Percentiles rank a stretch among this genome's conserved stretches.
phyloP scores from a whole-genome alignment of 1,140 invertebrate genomes.

The Neotoxoptera formosana region DNA sequence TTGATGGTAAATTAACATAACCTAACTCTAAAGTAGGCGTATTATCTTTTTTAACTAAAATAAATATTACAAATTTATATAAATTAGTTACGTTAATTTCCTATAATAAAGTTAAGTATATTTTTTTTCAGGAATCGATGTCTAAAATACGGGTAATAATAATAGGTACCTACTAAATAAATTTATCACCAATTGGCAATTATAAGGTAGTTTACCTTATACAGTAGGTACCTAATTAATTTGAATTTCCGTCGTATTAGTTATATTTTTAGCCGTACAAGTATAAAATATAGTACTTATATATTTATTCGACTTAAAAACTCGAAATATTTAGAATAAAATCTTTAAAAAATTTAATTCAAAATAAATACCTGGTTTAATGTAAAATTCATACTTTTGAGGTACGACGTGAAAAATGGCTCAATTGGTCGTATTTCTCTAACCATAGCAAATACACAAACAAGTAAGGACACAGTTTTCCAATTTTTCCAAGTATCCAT shows the following conservation, averaged over 20 bases:
- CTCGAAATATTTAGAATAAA: not conserved
- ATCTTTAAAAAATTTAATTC: not conserved
- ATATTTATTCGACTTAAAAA: not conserved
- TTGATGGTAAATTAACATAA: too few relatives aligned
- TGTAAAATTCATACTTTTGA: constrained; percentile 53
- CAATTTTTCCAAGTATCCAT: constrained; percentile 29
- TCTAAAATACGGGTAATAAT: not conserved
- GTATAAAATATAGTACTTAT: not conserved
- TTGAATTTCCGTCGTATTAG: not conserved
- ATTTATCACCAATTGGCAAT: too few relatives aligned
- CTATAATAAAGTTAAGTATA: not conserved
- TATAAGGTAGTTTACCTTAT: not conserved
- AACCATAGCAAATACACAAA: constrained; percentile 57
- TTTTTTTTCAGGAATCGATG: not conserved
- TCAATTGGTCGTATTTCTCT: constrained; percentile 58
- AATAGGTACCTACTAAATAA: not conserved
- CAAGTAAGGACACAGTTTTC: constrained; percentile 49
- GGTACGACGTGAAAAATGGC: constrained; percentile 57
- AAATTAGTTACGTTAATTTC: not conserved
- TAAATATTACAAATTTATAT: too few relatives aligned
- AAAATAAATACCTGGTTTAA: constrained; percentile 38
- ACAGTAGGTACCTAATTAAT: not conserved
- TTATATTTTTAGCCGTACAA: not conserved
- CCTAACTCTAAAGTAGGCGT: too few relatives aligned
- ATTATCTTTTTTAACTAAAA: too few relatives aligned